Evolutionary conservation across 2,888 invertebrate species (phyloP), one percentile per base, ranked within the genome.

Genomic region (Drosophila anomelani): DNA sequence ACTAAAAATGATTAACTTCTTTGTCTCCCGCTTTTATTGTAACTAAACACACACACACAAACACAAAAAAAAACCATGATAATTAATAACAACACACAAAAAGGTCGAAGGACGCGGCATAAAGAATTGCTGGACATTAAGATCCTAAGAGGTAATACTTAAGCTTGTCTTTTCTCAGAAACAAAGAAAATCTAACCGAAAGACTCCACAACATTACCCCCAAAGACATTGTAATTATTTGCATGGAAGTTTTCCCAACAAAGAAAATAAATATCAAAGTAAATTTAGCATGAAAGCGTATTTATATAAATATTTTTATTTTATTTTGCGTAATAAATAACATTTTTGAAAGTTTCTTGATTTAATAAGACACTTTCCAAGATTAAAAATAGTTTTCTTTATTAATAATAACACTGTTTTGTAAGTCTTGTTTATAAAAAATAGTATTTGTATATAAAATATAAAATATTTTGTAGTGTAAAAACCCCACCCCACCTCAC

Each of bases 111-210:
- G 90, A 91, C 92, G 85, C 92, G 93, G 78, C 93, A 93, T 89
- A 93, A 93, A 92, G 93, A 93, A 86, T 91, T 93, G 79, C 88
- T 93, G 93, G 93, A 93, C 86, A 93, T 93, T 74, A 93, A 93
- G 88, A 93, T 93, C 73, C 80, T 93, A 75, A 90, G 93, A 93
- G 93, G 93, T 93, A 93, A 92, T 70, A 76, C 79, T n/a, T 69
- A 12, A 68, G 57, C 39, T 53, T 46, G 43, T 44, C 29, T 39
- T 54, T 23, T 15, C 34, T 36, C 6, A 23, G 20, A 53, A 53
- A 23, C 34, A 53, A 53, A 53, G 51, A 53, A 53, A 34, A 36
- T 12, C 5, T 15, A 8, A 9, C n/a, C 15, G 23, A 26, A 36
- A 39, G 46, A 17, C n/a, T 0, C 17, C 38, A 26, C 8, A 4